Conservation (phyloP, 2,113 vertebrate species). For the Ranitomeya variabilis region DNA sequence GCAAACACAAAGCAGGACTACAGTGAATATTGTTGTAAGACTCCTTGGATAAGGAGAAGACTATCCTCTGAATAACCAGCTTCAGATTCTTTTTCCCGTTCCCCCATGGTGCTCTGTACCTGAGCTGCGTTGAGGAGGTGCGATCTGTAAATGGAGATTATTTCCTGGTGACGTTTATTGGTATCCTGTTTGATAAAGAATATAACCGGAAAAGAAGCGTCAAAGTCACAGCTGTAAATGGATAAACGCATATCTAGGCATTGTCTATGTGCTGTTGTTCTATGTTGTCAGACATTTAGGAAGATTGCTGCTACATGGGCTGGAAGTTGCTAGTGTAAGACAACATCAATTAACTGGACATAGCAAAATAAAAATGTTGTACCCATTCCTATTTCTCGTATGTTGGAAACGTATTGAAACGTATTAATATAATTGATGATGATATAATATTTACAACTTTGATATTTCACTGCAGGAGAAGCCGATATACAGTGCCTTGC, state of each 20-base stretch:
- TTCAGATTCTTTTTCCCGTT: too few species aligned
- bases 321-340: background rate
- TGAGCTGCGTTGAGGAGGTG: conserved; percentile 71
- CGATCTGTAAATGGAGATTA: conserved; percentile 68
- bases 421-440: background rate
- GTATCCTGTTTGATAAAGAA: conserved; percentile 62
- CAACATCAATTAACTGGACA: background rate
- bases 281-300: background rate
- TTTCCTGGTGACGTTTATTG: conserved; percentile 69
- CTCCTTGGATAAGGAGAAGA: background rate
- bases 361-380: too few species aligned
- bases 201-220: too few species aligned
- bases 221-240: too few species aligned
- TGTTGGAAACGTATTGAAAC: background rate
- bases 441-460: background rate
- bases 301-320: background rate
- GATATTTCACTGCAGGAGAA: background rate
- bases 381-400: background rate
- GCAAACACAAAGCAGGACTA: too few species aligned
- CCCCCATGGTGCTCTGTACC: conserved; percentile 58
- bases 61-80: background rate
- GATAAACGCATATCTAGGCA: background rate
- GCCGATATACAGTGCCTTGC: background rate
- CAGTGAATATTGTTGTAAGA: too few species aligned
- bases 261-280: background rate